Evolutionary conservation across 2,797 vertebrate species (phyloP).

Genomic region (Borostomias antarcticus): DNA sequence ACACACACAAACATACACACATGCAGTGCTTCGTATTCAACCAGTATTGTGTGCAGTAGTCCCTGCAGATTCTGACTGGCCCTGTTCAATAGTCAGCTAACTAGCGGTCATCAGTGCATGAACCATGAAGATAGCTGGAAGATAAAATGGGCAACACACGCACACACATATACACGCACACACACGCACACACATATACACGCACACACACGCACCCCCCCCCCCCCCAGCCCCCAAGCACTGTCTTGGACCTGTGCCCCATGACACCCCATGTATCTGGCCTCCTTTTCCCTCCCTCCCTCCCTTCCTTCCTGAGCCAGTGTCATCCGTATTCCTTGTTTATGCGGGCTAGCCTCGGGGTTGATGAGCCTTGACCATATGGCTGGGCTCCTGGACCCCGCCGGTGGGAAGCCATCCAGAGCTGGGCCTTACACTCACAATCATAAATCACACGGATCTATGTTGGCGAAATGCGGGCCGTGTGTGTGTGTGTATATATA

Average conservation of each 20-base stretch:
- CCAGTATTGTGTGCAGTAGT: too few species aligned
- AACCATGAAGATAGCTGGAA: too few species aligned
- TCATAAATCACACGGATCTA: slow-evolving; percentile 43
- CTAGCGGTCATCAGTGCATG: too few species aligned
- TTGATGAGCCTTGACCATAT: slow-evolving; percentile 75
- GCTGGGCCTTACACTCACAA: slow-evolving; percentile 46
- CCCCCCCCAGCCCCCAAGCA: neutral
- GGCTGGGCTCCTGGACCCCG: slow-evolving; percentile 62
- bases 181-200: neutral
- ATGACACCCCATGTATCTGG: slow-evolving; percentile 43
- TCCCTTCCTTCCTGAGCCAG: slow-evolving; percentile 31
- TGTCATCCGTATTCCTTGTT: slow-evolving; percentile 68
- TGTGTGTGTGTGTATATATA: too few species aligned
- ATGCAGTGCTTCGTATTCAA: too few species aligned
- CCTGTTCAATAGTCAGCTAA: too few species aligned
- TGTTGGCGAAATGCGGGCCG: too few species aligned
- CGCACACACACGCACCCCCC: neutral
- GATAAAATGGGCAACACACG: neutral
- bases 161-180: neutral
- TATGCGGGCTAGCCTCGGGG: slow-evolving; percentile 60
- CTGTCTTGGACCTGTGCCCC: slow-evolving; percentile 42
- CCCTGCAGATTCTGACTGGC: too few species aligned
- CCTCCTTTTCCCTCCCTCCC: slow-evolving; percentile 29
- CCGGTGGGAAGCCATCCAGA: slow-evolving; percentile 66
- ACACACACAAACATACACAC: slow-evolving; percentile 5